Base-by-base conservation (phyloP, 2,888 invertebrate species). In the Pardosa pseudoannulata region DNA sequence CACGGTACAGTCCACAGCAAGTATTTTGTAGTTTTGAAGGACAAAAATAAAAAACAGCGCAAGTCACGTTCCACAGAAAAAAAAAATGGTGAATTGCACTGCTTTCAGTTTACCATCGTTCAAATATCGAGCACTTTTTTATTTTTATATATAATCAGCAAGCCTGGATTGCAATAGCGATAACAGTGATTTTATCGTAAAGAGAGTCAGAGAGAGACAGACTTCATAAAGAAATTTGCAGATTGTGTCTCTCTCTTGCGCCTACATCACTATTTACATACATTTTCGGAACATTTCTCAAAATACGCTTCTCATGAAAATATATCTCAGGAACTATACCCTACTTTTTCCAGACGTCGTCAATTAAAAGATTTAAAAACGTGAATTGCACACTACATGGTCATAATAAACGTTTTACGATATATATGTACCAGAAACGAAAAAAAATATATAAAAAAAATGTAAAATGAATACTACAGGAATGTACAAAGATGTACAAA, bases 241-340 rank as follows among this genome's bases (percentile, higher is more conserved):
- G 19, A 27, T 31, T 7, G 7, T 32, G 11, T 32, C 65, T 67
- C n/a, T 32, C 32, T 7, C 28, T 32, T 32, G 1, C 29, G 29
- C 65, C 23, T 29, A 19, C 56, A 23, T 28, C 31, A 36, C 9
- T 74, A 74, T 64, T 11, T 74, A 62, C 62, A 74, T 31, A 28
- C 19, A 36, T 28, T 13, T 74, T 32, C 6, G 36, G 32, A 74
- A 27, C n/a, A 27, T 39, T 19, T 74, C 62, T 64, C 27, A 74
- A 74, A 74, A 74, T 74, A 74, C 36, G 23, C 27, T 36, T 31
- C 62, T 71, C 46, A 41, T 71, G 36, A 74, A 74, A 74, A 74
- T 74, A 74, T 62, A 74, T 74, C 74, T 74, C 74, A 62, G 74
- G 62, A 74, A 62, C 62, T 62, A 62, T 23, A 74, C 28, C 74